Conservation (phyloP, 1,140 invertebrate genomes). For the Grapholita molesta region DNA sequence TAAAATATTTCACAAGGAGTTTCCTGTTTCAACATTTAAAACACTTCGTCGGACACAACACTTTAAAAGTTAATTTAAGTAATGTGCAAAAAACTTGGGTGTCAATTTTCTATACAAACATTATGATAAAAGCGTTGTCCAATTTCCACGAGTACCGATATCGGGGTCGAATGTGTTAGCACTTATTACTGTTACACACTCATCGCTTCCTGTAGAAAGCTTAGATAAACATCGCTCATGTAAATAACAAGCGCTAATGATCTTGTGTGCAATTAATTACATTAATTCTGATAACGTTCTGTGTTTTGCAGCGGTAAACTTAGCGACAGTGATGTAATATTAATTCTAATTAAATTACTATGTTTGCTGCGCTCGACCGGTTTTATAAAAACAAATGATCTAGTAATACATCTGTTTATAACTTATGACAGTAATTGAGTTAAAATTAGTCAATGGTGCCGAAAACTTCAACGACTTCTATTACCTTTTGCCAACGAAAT, state of each 20-base stretch:
- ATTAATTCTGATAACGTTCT: neutral
- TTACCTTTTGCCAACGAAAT: too few relatives aligned
- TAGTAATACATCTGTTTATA: too few relatives aligned
- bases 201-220: slow-evolving; percentile 40
- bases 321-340: neutral
- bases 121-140: slow-evolving; percentile 21
- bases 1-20: too few relatives aligned
- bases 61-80: neutral
- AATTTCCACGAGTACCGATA: slow-evolving; percentile 27
- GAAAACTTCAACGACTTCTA: too few relatives aligned
- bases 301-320: neutral
- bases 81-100: neutral
- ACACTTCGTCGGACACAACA: too few relatives aligned
- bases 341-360: neutral
- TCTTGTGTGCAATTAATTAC: slow-evolving; percentile 34
- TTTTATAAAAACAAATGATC: too few relatives aligned
- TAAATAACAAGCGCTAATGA: slow-evolving; percentile 31
- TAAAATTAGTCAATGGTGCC: too few relatives aligned
- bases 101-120: slow-evolving; percentile 10
- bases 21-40: too few relatives aligned
- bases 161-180: slow-evolving; percentile 40
- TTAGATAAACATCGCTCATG: slow-evolving; percentile 22
- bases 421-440: too few relatives aligned
- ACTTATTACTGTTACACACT: slow-evolving; percentile 28
- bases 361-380: too few relatives aligned